These are phyloP conservation scores for Drosophila mayri DNA, from an alignment of 1,140 invertebrate genomes.

Conservation along the genomic window DNA sequence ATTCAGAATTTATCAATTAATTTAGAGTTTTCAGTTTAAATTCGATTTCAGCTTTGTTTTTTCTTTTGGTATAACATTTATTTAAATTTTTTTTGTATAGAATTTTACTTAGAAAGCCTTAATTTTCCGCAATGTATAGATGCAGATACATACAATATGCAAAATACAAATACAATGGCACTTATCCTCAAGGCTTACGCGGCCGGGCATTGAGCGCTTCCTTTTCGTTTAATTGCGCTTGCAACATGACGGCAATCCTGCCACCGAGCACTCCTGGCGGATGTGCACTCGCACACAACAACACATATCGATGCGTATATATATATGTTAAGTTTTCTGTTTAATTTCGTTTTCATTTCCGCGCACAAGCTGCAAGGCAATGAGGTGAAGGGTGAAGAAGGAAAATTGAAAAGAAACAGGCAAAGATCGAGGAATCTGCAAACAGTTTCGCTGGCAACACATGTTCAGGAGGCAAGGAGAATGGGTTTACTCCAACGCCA, in stretches of 20 bases:
- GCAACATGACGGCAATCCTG: constrained; percentile 57
- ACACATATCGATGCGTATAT: constrained; percentile 8
- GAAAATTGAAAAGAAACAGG: constrained; percentile 1
- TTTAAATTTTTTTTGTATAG: too few species aligned
- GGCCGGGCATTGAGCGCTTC: constrained; percentile 51
- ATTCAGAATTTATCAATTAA: background rate
- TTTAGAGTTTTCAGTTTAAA: too few species aligned
- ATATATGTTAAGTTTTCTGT: constrained; percentile 63
- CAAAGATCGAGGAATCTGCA: constrained; percentile 47
- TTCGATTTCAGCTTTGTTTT: background rate
- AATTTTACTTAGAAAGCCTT: too few species aligned
- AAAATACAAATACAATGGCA: constrained; percentile 47
- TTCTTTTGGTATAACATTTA: too few species aligned
- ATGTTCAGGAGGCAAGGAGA: constrained; percentile 23
- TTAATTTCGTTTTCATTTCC: constrained; percentile 81
- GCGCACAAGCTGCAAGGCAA: constrained; percentile 30
- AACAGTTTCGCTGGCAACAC: constrained; percentile 55
- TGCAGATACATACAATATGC: constrained; percentile 43
- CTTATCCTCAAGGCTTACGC: constrained; percentile 50
- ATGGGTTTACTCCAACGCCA: constrained; percentile 27
- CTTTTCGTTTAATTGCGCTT: constrained; percentile 74
- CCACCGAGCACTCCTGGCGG: constrained; percentile 11
- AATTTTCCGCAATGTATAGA: constrained; percentile 7
- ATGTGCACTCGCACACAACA: constrained; percentile 12
- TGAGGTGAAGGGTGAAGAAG: background rate